Conservation (phyloP, 37 sponge, comb jelly and placozoan genomes). For the Spongia lamella region DNA sequence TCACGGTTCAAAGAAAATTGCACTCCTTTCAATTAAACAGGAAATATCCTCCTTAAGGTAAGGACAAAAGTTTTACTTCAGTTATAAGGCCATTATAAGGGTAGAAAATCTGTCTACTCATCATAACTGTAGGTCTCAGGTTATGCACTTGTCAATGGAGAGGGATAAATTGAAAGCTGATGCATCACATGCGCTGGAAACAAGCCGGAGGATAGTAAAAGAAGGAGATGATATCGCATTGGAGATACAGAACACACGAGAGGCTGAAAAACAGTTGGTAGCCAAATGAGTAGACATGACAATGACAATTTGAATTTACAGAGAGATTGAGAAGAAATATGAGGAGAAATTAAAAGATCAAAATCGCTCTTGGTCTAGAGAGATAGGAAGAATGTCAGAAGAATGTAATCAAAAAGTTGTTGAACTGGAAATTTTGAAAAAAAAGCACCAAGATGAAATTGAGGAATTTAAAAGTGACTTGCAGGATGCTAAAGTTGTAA, state of each 20-base stretch:
- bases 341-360: constrained; percentile 8
- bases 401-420: constrained; percentile 27
- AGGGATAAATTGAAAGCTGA: constrained; percentile 28
- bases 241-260: too few relatives aligned
- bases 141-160: constrained; percentile 21
- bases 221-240: too few relatives aligned
- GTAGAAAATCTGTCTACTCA: too few relatives aligned
- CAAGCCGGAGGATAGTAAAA: neutral
- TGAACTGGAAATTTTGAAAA: neutral
- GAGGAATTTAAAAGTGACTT: constrained; percentile 9
- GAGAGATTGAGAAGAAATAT: constrained; percentile 3
- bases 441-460: constrained; percentile 11
- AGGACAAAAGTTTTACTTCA: neutral
- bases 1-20: neutral
- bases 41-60: neutral
- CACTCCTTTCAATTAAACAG: neutral
- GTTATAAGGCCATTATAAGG: constrained; percentile 39
- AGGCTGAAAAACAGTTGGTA: too few relatives aligned
- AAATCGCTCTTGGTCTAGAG: constrained; percentile 22
- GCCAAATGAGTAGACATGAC: too few relatives aligned
- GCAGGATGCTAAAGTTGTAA: neutral
- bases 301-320: neutral
- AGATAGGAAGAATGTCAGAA: constrained; percentile 25
- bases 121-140: too few relatives aligned
- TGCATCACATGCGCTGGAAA: constrained; percentile 15